Base-by-base conservation (phyloP, 2,113 vertebrate species). In the Ptilonorhynchus violaceus region DNA sequence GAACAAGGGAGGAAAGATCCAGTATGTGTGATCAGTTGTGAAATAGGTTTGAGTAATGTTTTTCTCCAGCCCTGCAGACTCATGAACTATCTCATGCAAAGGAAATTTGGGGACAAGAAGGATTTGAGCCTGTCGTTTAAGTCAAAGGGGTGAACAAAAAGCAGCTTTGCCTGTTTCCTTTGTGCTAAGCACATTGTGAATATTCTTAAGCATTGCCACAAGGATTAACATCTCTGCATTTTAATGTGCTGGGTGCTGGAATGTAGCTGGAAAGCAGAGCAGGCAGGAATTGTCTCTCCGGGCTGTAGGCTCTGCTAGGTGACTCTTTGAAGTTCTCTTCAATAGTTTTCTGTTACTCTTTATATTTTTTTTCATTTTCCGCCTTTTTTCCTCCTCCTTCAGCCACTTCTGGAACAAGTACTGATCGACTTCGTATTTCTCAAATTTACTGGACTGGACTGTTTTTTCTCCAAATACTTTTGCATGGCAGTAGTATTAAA, bases 191-290 rank as follows among this genome's bases (percentile, higher is more conserved):
- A 93, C 94, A 93, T 88, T 96, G 92, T 95, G 97, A 88, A 96
- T 90, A 95, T 95, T 92, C 93, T 95, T 96, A 93, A 93, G 94
- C 68, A 85, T 87, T 92, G 93, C 86, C 83, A 94, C 85, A 70
- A 93, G 95, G 97, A 97, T 97, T 96, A 97, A 87, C 92, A 95
- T 93, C 92, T 74, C 77, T 95, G 95, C 92, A 93, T 96, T 96
- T 95, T 95, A 97, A 97, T 96, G 94, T 85, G 89, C 93, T 78
- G 79, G 68, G 64, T 75, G 88, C 83, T 55, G 93, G 91, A 94
- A 93, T 78, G 85, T 68, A 95, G 77, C 76, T 92, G 77, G 70
- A 87, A 91, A 90, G 82, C 63, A n/a, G 89, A 85, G 68, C 70
- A 64, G n/a, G 53, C 67, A 92, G 81, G 85, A 94, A 74, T 23